These are phyloP conservation scores for Luperina nickerlii DNA, from an alignment of 2,888 invertebrate species.

Conservation along the genomic window DNA sequence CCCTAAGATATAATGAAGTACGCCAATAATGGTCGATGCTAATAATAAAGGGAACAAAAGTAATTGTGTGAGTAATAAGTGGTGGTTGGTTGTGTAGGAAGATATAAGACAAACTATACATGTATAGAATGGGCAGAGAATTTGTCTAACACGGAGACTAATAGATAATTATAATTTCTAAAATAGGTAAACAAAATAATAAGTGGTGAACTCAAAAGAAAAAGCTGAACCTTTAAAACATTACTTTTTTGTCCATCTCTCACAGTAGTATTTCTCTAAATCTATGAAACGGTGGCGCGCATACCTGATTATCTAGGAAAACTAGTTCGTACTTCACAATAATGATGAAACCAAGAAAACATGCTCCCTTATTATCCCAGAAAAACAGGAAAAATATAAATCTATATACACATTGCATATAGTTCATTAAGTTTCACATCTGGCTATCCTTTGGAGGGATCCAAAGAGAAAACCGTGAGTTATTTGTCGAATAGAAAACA, in stretches of 20 bases:
- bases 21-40: slow-evolving; percentile 40
- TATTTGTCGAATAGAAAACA: slow-evolving; percentile 35
- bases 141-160: too few relatives aligned
- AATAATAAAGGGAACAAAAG: slow-evolving; percentile 54
- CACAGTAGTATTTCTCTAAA: too few relatives aligned
- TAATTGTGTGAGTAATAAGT: slow-evolving; percentile 49
- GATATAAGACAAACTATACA: too few relatives aligned
- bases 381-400: slow-evolving; percentile 54
- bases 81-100: background rate
- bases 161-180: too few relatives aligned
- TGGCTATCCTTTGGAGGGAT: slow-evolving; percentile 17
- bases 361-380: slow-evolving; percentile 50
- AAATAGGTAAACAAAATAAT: too few relatives aligned
- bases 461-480: slow-evolving; percentile 25
- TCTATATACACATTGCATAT: slow-evolving; percentile 37
- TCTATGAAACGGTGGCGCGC: too few relatives aligned
- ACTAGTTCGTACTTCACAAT: slow-evolving; percentile 16
- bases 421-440: slow-evolving; percentile 50
- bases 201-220: too few relatives aligned
- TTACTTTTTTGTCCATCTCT: too few relatives aligned
- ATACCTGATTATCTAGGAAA: slow-evolving; percentile 25
- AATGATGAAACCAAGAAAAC: slow-evolving; percentile 38
- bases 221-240: too few relatives aligned
- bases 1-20: slow-evolving; percentile 56
- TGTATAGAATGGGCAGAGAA: too few relatives aligned